phyloP scores from a whole-genome alignment of 2,113 vertebrate genomes.

The Corythoichthys haematopterus region DNA sequence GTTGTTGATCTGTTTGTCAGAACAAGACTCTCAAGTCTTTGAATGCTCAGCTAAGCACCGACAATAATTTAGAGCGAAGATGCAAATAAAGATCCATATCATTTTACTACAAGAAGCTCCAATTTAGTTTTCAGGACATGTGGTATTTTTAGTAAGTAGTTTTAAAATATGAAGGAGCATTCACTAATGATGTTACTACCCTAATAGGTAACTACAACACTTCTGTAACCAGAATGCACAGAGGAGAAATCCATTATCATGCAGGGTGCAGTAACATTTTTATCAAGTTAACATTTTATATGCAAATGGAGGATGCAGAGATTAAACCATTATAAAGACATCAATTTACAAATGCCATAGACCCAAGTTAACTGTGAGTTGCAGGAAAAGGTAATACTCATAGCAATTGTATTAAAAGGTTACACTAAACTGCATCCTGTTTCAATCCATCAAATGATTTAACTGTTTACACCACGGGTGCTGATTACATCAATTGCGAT shows the following conservation, averaged over 20 bases:
- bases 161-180: background rate
- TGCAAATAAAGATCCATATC: conserved; percentile 5
- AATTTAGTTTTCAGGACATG: background rate
- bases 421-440: background rate
- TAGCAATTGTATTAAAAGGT: background rate
- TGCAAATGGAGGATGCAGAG: background rate
- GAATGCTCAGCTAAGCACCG: conserved; percentile 17
- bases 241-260: background rate
- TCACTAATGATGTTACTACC: background rate
- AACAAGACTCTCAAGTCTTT: conserved; percentile 11
- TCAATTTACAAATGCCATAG: background rate
- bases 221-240: background rate
- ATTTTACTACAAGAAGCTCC: background rate
- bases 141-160: background rate
- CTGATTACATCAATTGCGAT: no score
- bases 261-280: background rate
- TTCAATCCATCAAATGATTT: background rate
- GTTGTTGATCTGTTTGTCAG: conserved; percentile 21
- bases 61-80: conserved; percentile 7
- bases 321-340: background rate
- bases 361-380: background rate
- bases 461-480: background rate
- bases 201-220: background rate
- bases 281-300: background rate
- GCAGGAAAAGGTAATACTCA: background rate